A percentile compares a stretch with the other conserved stretches of the same genome.
These are phyloP conservation scores for Tricholaema leucomelas DNA, from an alignment of 2,113 vertebrate species.

Conservation along the genomic window DNA sequence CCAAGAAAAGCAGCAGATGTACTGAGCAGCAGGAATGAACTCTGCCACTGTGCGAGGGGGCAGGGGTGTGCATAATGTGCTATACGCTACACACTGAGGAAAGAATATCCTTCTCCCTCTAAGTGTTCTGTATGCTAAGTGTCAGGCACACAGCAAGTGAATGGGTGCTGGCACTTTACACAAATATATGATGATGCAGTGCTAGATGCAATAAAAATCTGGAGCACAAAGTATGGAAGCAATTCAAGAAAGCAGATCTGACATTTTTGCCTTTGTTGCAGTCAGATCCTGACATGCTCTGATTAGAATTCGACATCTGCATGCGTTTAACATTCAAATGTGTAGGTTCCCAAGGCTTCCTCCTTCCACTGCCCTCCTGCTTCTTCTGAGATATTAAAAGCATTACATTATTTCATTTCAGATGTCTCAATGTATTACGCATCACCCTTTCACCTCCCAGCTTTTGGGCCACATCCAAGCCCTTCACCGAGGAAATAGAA, in stretches of 20 bases:
- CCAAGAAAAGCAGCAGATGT: conserved; percentile 41
- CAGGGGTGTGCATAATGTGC: conserved; percentile 17
- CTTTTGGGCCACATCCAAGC: conserved; percentile 83
- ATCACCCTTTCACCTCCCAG: conserved; percentile 80
- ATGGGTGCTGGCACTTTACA: conserved; percentile 82
- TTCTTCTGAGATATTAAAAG: conserved; percentile 85
- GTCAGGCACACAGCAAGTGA: conserved; percentile 67
- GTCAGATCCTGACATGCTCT: conserved; percentile 77
- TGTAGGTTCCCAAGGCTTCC: conserved; percentile 80
- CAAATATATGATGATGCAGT: conserved; percentile 81
- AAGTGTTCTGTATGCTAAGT: conserved; percentile 68
- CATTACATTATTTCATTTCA: conserved; percentile 79
- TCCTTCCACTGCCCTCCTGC: conserved; percentile 78
- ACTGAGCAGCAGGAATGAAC: background rate
- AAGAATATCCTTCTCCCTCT: conserved; percentile 34
- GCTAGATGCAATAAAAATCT: conserved; percentile 81
- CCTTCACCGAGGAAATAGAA: conserved; percentile 77
- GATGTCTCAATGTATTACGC: conserved; percentile 82
- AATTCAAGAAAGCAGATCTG: conserved; percentile 82
- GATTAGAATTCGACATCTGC: conserved; percentile 85
- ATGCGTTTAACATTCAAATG: conserved; percentile 83
- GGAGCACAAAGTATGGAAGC: conserved; percentile 79
- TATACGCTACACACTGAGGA: background rate
- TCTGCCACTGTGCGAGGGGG: conserved; percentile 48
- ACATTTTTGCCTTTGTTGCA: conserved; percentile 82